Conservation (phyloP, 2,888 invertebrate species). For the Aleiodes testaceus region DNA sequence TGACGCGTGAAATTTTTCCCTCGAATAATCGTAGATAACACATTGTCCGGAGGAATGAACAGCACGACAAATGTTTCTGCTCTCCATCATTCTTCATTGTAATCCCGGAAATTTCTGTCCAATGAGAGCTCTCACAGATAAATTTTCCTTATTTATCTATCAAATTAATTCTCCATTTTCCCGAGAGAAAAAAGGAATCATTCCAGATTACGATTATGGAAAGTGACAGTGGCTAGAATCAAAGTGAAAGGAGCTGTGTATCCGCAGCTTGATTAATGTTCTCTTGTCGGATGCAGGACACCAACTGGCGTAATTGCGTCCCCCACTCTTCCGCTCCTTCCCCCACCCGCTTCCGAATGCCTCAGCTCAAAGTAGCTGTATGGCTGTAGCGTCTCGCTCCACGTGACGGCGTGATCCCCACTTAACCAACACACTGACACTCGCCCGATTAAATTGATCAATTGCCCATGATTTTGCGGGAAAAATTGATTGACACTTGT, state of each 20-base stretch:
- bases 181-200: background rate
- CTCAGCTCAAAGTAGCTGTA: background rate
- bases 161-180: too few relatives aligned
- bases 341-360: too few relatives aligned
- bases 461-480: background rate
- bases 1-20: constrained; percentile 34
- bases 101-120: background rate
- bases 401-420: constrained; percentile 11
- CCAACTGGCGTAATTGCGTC: constrained; percentile 49
- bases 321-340: constrained; percentile 8
- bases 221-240: constrained; percentile 36
- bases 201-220: constrained; percentile 26
- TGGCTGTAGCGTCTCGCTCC: constrained; percentile 17
- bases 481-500: constrained; percentile 14
- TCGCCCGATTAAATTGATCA: too few relatives aligned
- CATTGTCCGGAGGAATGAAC: background rate
- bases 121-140: too few relatives aligned
- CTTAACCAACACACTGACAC: background rate
- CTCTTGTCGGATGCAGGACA: constrained; percentile 50
- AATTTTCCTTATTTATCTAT: too few relatives aligned
- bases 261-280: constrained; percentile 49
- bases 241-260: constrained; percentile 34
- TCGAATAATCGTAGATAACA: constrained; percentile 34
- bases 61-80: background rate
- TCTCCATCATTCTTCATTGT: constrained; percentile 3